Evolutionary conservation across 2,888 invertebrate species (phyloP).

Genomic region (Drosophila atroscutellata): DNA sequence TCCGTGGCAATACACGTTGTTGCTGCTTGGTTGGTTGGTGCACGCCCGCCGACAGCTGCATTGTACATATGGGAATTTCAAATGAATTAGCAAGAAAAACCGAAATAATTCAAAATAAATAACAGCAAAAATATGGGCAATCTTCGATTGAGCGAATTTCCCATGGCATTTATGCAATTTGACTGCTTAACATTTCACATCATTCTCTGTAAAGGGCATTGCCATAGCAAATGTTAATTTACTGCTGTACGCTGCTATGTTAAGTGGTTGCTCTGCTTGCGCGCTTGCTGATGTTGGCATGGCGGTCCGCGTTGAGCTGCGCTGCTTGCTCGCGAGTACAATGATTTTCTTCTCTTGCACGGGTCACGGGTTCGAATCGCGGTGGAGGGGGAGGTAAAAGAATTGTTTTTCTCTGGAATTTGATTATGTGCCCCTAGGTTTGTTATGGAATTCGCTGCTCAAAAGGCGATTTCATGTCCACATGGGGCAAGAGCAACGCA

Average conservation of each 20-base stretch:
- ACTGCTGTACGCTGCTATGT: slow-evolving; percentile 3
- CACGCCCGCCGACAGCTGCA: slow-evolving; percentile 25
- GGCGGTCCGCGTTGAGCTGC: slow-evolving; percentile 33
- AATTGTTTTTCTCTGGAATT: background rate
- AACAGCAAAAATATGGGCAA: slow-evolving; percentile 9
- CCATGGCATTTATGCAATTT: slow-evolving; percentile 24
- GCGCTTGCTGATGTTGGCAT: background rate
- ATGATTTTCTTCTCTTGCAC: background rate
- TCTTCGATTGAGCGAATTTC: slow-evolving; percentile 30
- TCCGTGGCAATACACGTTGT: slow-evolving; percentile 52
- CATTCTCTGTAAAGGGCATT: slow-evolving; percentile 16
- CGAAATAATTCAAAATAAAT: slow-evolving; percentile 4
- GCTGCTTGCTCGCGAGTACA: background rate
- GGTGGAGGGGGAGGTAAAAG: background rate
- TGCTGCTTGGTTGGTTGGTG: slow-evolving; percentile 7
- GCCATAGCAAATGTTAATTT: slow-evolving; percentile 12
- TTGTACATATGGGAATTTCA: slow-evolving; percentile 23
- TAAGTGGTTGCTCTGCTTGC: background rate
- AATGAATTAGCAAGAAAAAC: slow-evolving; percentile 23
- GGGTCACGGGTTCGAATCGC: background rate
- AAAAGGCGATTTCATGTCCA: slow-evolving; percentile 10
- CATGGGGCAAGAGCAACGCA: background rate
- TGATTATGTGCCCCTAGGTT: background rate
- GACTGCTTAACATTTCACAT: slow-evolving; percentile 1
- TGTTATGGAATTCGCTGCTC: slow-evolving; percentile 12